Base-by-base conservation (phyloP, 2,888 invertebrate genomes). In the Lucinisca nassula region DNA sequence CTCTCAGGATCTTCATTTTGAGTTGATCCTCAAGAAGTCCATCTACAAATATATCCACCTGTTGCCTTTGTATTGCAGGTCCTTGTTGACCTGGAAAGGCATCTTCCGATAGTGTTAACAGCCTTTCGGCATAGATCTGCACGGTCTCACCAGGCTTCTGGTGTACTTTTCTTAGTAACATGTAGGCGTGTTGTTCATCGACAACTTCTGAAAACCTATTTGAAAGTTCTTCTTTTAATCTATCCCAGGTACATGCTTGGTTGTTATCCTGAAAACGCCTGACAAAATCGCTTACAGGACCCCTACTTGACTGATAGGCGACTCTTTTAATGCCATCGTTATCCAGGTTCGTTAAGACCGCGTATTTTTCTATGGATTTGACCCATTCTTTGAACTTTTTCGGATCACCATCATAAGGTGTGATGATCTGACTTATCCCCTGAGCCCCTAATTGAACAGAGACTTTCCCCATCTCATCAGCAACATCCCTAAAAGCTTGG, bases 1-100 rank as follows among this genome's bases (percentile, higher is more conserved):
- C 82, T 10, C 82, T 32, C 70, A 88, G 72, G n/a, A 84, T 35
- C 24, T 85, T 85, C 0, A 85, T n/a, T 45, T 88, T 88, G 17
- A 88, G 45, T 0, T 17, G n/a, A 24, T 85, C 80, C n/a, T 67
- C 21, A 4, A 10, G 27, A 32, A 85, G 67, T 0, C 88, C 84
- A 51, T 84, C 82, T 30, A 82, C 74, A 61, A 82, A 84, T 45
- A 78, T 75, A 6, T 81, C 79, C 17, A 84, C 32, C 14, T 83
- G 24, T 24, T 74, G 84, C n/a, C 30, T 49, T 37, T 87, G 37
- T 3, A 67, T 73, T 0, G 32, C 30, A 67, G 79, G 67, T 37
- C 55, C 35, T 12, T n/a, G 27, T 35, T 78, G 82, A 0, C 82
- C 77, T 14, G 75, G 79, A 61, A 82, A 88, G 17, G 80, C 79